Percentiles rank a stretch among this genome's conserved stretches.
These are phyloP conservation scores for Linnaemya tessellans DNA, from an alignment of 2,888 invertebrate genomes.

Conservation along the genomic window DNA sequence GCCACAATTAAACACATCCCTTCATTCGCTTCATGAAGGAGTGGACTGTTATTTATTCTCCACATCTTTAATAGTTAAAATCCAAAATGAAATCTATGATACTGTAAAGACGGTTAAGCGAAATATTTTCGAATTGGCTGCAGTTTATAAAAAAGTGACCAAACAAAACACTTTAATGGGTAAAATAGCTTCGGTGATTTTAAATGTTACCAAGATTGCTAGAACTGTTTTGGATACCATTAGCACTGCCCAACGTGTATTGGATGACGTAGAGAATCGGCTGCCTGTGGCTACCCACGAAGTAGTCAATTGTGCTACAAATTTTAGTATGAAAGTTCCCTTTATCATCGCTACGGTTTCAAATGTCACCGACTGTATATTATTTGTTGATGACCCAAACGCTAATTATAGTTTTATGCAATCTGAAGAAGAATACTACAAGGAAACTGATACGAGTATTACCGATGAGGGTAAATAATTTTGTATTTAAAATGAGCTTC, in stretches of 20 bases:
- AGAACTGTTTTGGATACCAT: conserved; percentile 75
- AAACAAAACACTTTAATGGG: conserved; percentile 77
- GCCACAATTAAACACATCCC: conserved; percentile 76
- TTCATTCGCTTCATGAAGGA: conserved; percentile 77
- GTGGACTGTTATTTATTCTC: conserved; percentile 77
- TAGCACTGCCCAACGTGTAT: conserved; percentile 75
- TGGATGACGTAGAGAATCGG: conserved; percentile 74
- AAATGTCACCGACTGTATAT: conserved; percentile 77
- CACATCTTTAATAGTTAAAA: conserved; percentile 73
- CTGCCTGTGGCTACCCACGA: conserved; percentile 75
- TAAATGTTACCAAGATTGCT: conserved; percentile 76
- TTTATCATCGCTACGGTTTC: conserved; percentile 76
- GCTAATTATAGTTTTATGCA: conserved; percentile 76
- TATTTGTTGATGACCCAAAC: conserved; percentile 73
- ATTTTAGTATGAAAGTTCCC: conserved; percentile 75
- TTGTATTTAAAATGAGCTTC: too few relatives aligned
- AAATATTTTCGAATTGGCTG: conserved; percentile 75
- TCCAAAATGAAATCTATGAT: conserved; percentile 76
- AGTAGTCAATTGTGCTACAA: conserved; percentile 72
- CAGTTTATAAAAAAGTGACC: conserved; percentile 78
- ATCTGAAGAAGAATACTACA: conserved; percentile 73
- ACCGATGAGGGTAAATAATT: neutral
- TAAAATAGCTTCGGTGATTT: conserved; percentile 76
- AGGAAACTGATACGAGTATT: neutral
- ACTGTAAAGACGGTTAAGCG: conserved; percentile 76